Evolutionary conservation across 1,140 invertebrate species (phyloP), one percentile per base, ranked within the genome.

Genomic region (Metopolophium dirhodum): DNA sequence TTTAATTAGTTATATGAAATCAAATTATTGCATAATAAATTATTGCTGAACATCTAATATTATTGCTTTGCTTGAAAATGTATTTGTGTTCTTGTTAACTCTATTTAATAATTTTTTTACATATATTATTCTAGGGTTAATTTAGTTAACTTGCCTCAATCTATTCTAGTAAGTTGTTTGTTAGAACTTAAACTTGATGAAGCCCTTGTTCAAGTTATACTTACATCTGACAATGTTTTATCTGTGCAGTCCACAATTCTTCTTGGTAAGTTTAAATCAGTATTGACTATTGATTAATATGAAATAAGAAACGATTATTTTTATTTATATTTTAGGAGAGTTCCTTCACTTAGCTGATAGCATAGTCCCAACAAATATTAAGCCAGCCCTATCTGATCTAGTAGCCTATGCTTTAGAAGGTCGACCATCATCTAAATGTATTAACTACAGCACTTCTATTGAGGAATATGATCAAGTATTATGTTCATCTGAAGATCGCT

Each of bases 151-250:
- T 97, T 99, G 95, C 98, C 99, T 96, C 95, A 98, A 94, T 97
- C 98, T n/a, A 95, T 99, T 35, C 95, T 99, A 93, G 96, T 99
- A 14, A 97, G 98, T 94, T 97, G 97, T 94, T 97, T 99, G 95
- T 95, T 99, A 77, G 97, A 98, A 95, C 97, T 97, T 94, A 98
- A 98, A 83, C 95, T 99, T 23, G 96, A 99, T 85, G 97, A 98
- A 95, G 98, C 98, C 26, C 96, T 99, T 68, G 97, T 98, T 26
- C 98, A 99, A 96, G 98, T 99, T 9, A 98, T 99, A 94, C 97
- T 98, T 14, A 97, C 97, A 49, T 97, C 97, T 94, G 98, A 98
- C 95, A 97, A 97, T 14, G 97, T 98, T 94, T 97, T 99, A 94
- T 98, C 98, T 77, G 97, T 99, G 77, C 96, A 98, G 93, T 98